Percentiles rank a stretch among this genome's conserved stretches.
Evolutionary conservation across 2,888 invertebrate species (phyloP).

Genomic region (Dryocosmus kuriphilus): DNA sequence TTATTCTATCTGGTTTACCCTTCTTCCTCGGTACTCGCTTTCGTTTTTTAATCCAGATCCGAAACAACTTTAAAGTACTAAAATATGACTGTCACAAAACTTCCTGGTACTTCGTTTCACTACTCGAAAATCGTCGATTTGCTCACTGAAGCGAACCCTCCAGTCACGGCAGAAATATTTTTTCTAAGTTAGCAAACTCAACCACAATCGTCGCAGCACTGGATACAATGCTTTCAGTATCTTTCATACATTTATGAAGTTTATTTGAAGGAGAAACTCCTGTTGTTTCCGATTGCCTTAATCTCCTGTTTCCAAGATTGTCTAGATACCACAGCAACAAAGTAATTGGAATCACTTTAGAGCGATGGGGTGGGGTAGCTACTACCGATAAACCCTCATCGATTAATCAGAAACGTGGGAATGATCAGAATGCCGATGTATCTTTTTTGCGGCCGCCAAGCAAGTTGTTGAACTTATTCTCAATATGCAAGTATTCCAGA

Average conservation of each 20-base stretch:
- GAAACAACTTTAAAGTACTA: background rate
- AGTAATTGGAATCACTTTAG: background rate
- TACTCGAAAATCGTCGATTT: background rate
- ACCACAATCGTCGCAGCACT: background rate
- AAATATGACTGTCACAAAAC: background rate
- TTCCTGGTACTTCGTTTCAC: background rate
- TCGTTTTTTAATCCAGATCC: too few species aligned
- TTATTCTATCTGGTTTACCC: background rate
- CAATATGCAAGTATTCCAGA: background rate
- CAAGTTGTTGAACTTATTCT: background rate
- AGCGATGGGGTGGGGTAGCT: background rate
- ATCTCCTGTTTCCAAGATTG: background rate
- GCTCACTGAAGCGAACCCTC: background rate
- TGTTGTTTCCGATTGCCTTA: background rate
- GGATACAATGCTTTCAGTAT: background rate
- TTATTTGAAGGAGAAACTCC: background rate
- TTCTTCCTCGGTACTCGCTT: background rate
- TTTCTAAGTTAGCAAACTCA: background rate
- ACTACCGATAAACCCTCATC: background rate
- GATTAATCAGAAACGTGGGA: background rate
- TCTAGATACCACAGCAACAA: background rate
- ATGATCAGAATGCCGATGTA: background rate
- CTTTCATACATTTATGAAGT: constrained; percentile 3
- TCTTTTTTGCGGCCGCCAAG: background rate
- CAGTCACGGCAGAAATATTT: background rate